Evolutionary conservation across 2,797 vertebrate genomes (phyloP).

Genomic region (Micromesistius poutassou): DNA sequence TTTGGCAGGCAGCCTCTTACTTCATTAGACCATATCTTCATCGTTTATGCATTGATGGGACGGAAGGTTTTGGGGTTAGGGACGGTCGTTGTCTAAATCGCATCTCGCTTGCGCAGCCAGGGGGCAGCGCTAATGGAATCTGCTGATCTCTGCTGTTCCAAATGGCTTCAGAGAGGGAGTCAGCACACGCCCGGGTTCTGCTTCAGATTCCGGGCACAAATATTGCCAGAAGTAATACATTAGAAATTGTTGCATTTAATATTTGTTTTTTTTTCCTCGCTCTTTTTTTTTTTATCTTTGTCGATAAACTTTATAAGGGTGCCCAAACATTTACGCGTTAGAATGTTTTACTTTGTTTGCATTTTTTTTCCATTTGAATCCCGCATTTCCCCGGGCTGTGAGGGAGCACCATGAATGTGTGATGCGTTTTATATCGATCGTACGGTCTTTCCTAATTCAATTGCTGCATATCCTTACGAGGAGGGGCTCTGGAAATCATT

Average conservation of each 20-base stretch:
- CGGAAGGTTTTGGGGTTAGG: constrained; percentile 71
- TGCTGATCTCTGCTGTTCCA: constrained; percentile 65
- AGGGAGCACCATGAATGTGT: constrained; percentile 60
- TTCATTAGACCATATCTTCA: constrained; percentile 76
- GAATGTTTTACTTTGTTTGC: constrained; percentile 65
- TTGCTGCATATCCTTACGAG: constrained; percentile 73
- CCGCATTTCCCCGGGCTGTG: constrained; percentile 61
- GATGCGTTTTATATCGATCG: constrained; percentile 74
- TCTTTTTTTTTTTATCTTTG: constrained; percentile 51
- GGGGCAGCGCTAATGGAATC: constrained; percentile 75
- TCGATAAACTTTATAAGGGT: constrained; percentile 62
- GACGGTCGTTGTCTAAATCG: constrained; percentile 73
- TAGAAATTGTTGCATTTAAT: constrained; percentile 62
- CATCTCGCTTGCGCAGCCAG: constrained; percentile 72
- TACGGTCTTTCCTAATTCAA: constrained; percentile 75
- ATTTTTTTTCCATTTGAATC: constrained; percentile 64
- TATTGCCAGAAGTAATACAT: constrained; percentile 62
- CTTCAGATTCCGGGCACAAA: constrained; percentile 50
- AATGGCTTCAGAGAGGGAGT: constrained; percentile 57
- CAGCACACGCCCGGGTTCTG: constrained; percentile 49
- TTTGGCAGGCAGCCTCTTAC: constrained; percentile 71
- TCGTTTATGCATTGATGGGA: constrained; percentile 76
- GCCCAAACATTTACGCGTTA: constrained; percentile 63
- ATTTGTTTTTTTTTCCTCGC: constrained; percentile 18
- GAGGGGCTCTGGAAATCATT: constrained; percentile 71